Conservation (phyloP, 2,113 vertebrate genomes). For the Ailurus styani region DNA sequence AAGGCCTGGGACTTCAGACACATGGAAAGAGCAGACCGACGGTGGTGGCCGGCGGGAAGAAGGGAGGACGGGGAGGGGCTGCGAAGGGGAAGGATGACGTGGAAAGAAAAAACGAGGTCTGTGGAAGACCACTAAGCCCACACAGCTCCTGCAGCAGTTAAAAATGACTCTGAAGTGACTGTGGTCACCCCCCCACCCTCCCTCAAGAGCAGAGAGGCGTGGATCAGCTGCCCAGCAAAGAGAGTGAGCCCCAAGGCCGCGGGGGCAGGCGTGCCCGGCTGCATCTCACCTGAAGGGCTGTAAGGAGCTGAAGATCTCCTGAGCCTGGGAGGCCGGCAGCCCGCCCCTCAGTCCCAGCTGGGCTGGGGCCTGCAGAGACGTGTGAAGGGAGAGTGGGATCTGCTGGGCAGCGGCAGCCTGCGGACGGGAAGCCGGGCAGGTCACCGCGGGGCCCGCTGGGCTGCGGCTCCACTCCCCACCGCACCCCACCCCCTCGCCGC, state of each 20-base stretch:
- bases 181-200: fast-evolving
- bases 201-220: fast-evolving
- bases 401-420: slow-evolving; percentile 97
- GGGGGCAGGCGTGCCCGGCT: fast-evolving
- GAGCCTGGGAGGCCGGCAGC: slow-evolving; percentile 96
- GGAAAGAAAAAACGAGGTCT: neutral
- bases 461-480: fast-evolving
- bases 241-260: fast-evolving
- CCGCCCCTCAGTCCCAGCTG: slow-evolving; percentile 95
- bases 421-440: fast-evolving
- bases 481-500: neutral
- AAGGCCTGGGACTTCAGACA: neutral
- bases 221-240: fast-evolving
- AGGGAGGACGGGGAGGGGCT: no score
- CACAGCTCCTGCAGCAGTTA: neutral
- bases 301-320: slow-evolving; percentile 98
- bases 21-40: fast-evolving
- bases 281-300: slow-evolving; percentile 92
- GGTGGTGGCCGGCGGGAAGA: neutral
- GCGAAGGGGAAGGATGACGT: neutral
- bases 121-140: fast-evolving
- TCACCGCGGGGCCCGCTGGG: neutral
- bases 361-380: slow-evolving; percentile 96
- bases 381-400: slow-evolving; percentile 97
- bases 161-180: neutral